Base-by-base conservation (phyloP, 2,797 vertebrate genomes). In the Sternarchorhynchus goeldii region DNA sequence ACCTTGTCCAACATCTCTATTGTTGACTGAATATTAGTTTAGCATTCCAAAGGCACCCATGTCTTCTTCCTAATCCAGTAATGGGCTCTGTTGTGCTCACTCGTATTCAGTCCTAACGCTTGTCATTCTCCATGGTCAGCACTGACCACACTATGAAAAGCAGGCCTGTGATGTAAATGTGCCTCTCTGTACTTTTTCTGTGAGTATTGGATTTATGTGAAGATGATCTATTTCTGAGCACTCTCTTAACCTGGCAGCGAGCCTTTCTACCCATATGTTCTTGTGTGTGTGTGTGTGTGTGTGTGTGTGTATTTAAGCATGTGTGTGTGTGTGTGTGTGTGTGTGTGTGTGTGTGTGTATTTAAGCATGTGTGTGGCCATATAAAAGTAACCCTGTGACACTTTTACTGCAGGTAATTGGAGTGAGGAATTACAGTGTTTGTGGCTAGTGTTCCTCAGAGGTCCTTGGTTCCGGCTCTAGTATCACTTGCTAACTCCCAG, bases 351-450 rank as follows among this genome's bases (percentile, higher is more conserved):
- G 41, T 59, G 66, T 65, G 68, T 25, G 31, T 53, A 41, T 3
- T 56, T 83, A 69, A 75, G 80, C 74, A 55, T 82, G 85, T 88
- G 90, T 90, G 91, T 90, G 91, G 87, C 84, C 90, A 65, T 87
- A 88, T 91, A 90, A 91, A 92, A 86, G 80, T 74, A 81, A 79
- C 0, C 79, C 82, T 84, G 75, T 90, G 90, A 91, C 90, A 85
- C 86, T 91, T 92, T 91, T 90, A 91, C 86, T 88, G 88, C 88
- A 89, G 89, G 88, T 91, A 87, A 89, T 86, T 90, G 83, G 87
- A 88, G 80, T 76, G 76, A 87, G 84, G 85, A 92, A 91, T 91
- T 90, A 89, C 83, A 76, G 81, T 90, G 87, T 90, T 90, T 90
- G 86, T 87, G 87, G 58, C 31, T 62, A 31, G 17, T n/a, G 76